Percentiles rank a stretch among this genome's conserved stretches.
phyloP scores from a whole-genome alignment of 2,888 invertebrate genomes.

The Phalera bucephala region DNA sequence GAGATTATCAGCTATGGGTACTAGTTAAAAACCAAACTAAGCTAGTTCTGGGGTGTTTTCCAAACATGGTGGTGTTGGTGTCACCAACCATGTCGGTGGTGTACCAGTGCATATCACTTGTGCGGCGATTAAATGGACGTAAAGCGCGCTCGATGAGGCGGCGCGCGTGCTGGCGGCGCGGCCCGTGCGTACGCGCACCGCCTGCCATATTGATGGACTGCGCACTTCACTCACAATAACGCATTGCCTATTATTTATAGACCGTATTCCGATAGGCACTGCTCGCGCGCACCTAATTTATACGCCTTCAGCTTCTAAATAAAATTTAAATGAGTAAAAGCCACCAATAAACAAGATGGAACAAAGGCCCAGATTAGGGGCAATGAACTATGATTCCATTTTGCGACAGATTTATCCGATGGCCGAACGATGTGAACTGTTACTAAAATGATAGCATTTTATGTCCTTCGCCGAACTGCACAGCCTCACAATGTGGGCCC shows the following conservation, averaged over 20 bases:
- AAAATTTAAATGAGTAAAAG: slow-evolving; percentile 21
- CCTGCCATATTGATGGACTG: slow-evolving; percentile 53
- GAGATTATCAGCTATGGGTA: too few relatives aligned
- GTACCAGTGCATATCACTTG: slow-evolving; percentile 12
- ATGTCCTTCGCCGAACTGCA: slow-evolving; percentile 45
- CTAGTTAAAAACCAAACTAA: too few relatives aligned
- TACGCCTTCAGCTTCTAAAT: slow-evolving; percentile 30
- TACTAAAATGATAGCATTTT: slow-evolving; percentile 30
- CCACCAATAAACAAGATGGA: slow-evolving; percentile 34
- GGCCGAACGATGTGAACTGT: slow-evolving; percentile 42
- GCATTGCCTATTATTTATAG: slow-evolving; percentile 48
- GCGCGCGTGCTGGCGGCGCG: too few relatives aligned
- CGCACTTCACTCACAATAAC: slow-evolving; percentile 47
- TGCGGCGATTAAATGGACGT: slow-evolving; percentile 15
- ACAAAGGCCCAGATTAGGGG: slow-evolving; percentile 33
- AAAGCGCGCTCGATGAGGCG: slow-evolving; percentile 1
- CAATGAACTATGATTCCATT: slow-evolving; percentile 47
- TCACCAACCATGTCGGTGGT: too few relatives aligned
- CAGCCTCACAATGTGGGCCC: slow-evolving; percentile 5
- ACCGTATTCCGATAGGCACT: slow-evolving; percentile 16
- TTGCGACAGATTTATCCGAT: slow-evolving; percentile 61
- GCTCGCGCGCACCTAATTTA: slow-evolving; percentile 13
- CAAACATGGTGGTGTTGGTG: too few relatives aligned
- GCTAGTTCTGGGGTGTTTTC: too few relatives aligned
- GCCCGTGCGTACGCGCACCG: slow-evolving; percentile 9